Base-by-base conservation (phyloP, 2,113 vertebrate genomes). In the Sebastes fasciatus region DNA sequence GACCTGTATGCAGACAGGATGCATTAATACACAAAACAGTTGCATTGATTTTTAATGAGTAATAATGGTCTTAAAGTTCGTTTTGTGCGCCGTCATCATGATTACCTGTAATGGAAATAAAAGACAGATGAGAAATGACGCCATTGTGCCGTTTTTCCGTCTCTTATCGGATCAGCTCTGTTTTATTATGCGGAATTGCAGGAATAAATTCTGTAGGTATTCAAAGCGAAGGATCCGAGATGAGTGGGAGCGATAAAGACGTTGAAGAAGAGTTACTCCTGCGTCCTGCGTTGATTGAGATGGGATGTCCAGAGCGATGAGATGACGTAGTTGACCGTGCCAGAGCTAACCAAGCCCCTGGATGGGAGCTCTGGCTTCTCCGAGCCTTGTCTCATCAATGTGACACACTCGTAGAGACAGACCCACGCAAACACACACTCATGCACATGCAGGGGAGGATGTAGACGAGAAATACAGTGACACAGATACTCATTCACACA, bases 321-420 rank as follows among this genome's bases (percentile, higher is more conserved):
- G 51, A 73, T 80, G 72, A 84, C 8, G 51, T 73, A 51, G 67
- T 23, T 62, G 52, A 92, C 88, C 45, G 52, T 73, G 80, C 60
- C 77, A 60, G 60, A 81, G 82, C 54, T 57, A 74, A 67, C 55
- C 55, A 34, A 77, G 74, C 75, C 68, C 71, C 80, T 76, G 64
- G 55, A 87, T 40, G 5, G 60, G 79, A 79, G 86, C 77, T 72
- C 42, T 51, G 71, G 55, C 74, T 86, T 89, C 86, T 92, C 85
- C 13, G 55, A 68, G 79, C 80, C 79, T 34, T 87, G 93, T 94
- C 94, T 90, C 90, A 94, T 94, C 87, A 62, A 94, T 94, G 88
- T 93, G 94, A 91, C 94, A 90, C 76, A 49, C 73, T 81, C 10
- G 0, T 12, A 60, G 64, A 85, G 65, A 86, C 71, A 76, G 70